A percentile compares a stretch with the other conserved stretches of the same genome.
These are phyloP conservation scores for Aplidium turbinatum DNA, from an alignment of 23 tunicate genomes.

Conservation along the genomic window DNA sequence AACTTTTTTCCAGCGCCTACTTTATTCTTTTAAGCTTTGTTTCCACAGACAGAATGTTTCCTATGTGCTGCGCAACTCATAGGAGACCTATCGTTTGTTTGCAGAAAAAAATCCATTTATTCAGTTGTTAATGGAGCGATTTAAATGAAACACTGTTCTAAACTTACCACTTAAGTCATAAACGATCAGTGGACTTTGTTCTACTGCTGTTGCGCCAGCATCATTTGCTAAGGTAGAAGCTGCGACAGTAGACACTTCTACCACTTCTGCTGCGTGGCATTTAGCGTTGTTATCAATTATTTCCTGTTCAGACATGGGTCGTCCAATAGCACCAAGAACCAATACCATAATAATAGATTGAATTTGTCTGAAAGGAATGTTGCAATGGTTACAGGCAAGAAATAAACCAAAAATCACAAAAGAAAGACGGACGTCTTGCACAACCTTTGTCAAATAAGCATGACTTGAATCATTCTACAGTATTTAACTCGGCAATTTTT, in stretches of 20 bases:
- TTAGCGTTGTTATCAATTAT: constrained; percentile 22
- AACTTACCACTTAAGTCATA: constrained; percentile 48
- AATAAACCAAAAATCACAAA: too few relatives aligned
- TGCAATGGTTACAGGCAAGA: too few relatives aligned
- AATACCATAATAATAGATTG: constrained; percentile 69
- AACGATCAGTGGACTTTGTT: not conserved
- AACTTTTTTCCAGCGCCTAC: too few relatives aligned
- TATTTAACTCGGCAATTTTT: too few relatives aligned
- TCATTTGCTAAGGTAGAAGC: not conserved
- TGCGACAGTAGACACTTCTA: not conserved
- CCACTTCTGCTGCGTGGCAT: constrained; percentile 37
- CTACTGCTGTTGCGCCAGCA: not conserved
- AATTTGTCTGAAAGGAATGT: constrained; percentile 47
- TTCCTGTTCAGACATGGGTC: constrained; percentile 53
- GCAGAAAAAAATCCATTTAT: too few relatives aligned
- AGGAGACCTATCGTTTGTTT: too few relatives aligned
- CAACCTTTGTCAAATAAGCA: too few relatives aligned
- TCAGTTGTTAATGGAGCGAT: not conserved
- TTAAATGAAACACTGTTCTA: not conserved
- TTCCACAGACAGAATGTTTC: too few relatives aligned
- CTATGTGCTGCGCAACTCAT: too few relatives aligned
- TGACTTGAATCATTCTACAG: too few relatives aligned
- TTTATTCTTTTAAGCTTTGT: not conserved
- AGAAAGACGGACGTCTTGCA: too few relatives aligned
- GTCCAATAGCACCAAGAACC: constrained; percentile 63